Base-by-base conservation (phyloP, 1,140 invertebrate species). In the Spodoptera litura region DNA sequence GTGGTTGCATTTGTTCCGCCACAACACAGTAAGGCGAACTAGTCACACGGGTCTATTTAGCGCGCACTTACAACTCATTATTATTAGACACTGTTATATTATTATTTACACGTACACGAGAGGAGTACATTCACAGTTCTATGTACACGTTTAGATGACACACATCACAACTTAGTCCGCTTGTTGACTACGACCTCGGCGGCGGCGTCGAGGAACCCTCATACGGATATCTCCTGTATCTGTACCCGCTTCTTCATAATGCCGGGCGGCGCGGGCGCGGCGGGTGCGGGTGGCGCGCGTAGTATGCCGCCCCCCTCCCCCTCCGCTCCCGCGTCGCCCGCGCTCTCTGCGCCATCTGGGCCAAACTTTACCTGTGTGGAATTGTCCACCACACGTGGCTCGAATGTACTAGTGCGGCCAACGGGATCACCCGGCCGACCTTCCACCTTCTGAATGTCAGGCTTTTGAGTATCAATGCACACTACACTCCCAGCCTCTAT, bases 181-280 rank as follows among this genome's bases (percentile, higher is more conserved):
- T 92, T 92, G 78, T 93, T 94, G 71, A 93, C 88, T 74, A 94
- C 92, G 35, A 94, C 86, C 82, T 91, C 92, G n/a, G 88, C 87
- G 83, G 87, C 87, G 84, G 86, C 80, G 79, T 91, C 88, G 27
- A 94, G 87, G 79, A 93, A 91, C 81, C 89, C 90, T 97, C 96
- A 98, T 92, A 98, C 97, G 58, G 97, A 98, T 95, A 98, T 98
- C 91, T 98, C 97, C 92, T 98, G 97, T 92, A 98, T 98, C 94
- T 98, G 97, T 80, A 98, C 97, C 84, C 97, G 96, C 93, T 98
- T 98, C 92, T 98, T 98, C 93, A 97, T 96, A 66, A 96, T 96
- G 53, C 96, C 96, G 0, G 97, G 96, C 8, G 97, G 96, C n/a
- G 96, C 96, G 13, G 96, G 96, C 81, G 97, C 96, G 9, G 96